These are phyloP conservation scores for Siniperca chuatsi DNA, from an alignment of 2,113 vertebrate species.

Conservation along the genomic window DNA sequence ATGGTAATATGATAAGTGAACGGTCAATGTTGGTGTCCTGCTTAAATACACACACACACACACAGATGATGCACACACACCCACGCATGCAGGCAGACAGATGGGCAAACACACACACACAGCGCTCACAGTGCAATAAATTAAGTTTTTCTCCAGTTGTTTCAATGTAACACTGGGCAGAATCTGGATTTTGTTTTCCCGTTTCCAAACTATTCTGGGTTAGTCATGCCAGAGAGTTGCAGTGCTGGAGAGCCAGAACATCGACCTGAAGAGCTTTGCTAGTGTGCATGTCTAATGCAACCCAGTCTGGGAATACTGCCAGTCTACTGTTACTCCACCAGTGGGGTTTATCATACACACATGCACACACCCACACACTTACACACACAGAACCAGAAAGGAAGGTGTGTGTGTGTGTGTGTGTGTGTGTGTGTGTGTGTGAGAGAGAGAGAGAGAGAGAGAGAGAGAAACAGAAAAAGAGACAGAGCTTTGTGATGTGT, in stretches of 20 bases:
- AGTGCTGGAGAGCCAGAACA: constrained; percentile 74
- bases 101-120: background rate
- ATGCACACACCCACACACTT: constrained; percentile 66
- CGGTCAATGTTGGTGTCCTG: constrained; percentile 72
- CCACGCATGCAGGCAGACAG: constrained; percentile 30
- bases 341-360: constrained; percentile 79
- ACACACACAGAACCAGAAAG: constrained; percentile 34
- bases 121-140: constrained; percentile 4
- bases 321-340: constrained; percentile 82
- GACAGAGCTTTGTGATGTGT: constrained; percentile 75
- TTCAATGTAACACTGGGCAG: constrained; percentile 40
- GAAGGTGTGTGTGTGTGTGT: constrained; percentile 36
- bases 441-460: background rate
- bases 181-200: constrained; percentile 63
- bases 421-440: background rate
- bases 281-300: constrained; percentile 82
- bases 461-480: constrained; percentile 50
- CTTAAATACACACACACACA: constrained; percentile 62
- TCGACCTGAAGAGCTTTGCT: constrained; percentile 81
- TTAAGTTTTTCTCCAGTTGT: constrained; percentile 43
- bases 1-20: constrained; percentile 82
- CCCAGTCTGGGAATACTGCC: constrained; percentile 82
- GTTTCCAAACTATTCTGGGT: constrained; percentile 64
- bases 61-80: constrained; percentile 33
- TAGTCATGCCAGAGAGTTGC: constrained; percentile 69